These are phyloP conservation scores for Lithobates sylvaticus DNA, from an alignment of 2,797 vertebrate species.

Conservation along the genomic window DNA sequence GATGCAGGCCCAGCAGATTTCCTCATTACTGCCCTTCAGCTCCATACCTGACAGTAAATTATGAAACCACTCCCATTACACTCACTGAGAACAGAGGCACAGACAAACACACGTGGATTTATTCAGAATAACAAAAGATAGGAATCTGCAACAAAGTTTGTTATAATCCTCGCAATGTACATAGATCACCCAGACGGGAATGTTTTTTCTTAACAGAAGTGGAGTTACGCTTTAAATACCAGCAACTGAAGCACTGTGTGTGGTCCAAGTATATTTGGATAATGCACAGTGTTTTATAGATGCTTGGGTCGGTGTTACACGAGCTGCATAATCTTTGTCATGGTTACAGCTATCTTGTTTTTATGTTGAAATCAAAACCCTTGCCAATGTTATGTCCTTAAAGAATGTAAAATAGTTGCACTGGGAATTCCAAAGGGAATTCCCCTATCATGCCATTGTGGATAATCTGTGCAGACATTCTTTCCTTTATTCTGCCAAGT, in stretches of 20 bases:
- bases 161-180: no score
- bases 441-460: conserved; percentile 22
- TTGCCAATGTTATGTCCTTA: conserved; percentile 1
- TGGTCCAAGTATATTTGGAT: background rate
- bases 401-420: background rate
- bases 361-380: background rate
- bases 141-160: no score
- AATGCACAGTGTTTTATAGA: background rate
- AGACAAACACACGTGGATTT: no score
- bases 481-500: background rate
- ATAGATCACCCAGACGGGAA: no score
- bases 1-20: no score
- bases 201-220: no score
- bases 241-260: background rate
- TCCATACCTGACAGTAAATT: no score
- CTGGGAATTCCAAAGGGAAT: conserved; percentile 26
- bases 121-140: no score
- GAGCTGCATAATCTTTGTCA: background rate
- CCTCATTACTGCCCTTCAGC: no score
- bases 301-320: conserved; percentile 1
- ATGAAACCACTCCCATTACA: no score
- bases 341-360: conserved; percentile 25
- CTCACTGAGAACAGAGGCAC: no score
- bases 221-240: background rate
- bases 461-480: conserved; percentile 30